Conservation (phyloP, 2,797 vertebrate genomes). For the Muscicapa comitata region DNA sequence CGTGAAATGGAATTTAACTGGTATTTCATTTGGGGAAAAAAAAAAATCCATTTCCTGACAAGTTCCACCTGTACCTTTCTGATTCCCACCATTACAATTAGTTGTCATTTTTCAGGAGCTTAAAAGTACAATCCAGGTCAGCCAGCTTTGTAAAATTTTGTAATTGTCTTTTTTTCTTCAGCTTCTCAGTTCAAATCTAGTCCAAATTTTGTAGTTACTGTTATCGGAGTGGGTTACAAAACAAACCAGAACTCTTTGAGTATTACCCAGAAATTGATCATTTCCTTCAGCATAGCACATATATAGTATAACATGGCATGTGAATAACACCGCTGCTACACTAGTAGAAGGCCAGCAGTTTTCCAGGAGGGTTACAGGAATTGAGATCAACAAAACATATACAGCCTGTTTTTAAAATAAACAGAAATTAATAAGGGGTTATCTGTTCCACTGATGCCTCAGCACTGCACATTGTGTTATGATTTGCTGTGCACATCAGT, state of each 20-base stretch:
- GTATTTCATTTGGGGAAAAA: neutral
- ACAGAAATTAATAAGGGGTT: neutral
- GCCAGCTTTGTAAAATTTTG: neutral
- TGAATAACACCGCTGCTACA: neutral
- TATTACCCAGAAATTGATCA: neutral
- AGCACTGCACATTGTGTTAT: neutral
- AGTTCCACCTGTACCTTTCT: neutral
- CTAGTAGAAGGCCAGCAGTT: neutral
- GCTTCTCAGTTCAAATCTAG: neutral
- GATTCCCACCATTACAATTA: neutral
- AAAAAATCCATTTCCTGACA: accelerated
- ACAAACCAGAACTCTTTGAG: neutral
- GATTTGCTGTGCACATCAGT: neutral
- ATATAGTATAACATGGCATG: neutral
- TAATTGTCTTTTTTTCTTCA: neutral
- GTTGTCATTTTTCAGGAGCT: neutral
- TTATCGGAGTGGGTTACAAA: neutral
- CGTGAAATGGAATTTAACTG: neutral
- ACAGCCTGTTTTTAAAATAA: neutral
- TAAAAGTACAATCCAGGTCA: neutral
- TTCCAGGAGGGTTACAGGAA: neutral
- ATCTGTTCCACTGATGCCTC: neutral
- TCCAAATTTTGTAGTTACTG: neutral
- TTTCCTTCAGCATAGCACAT: neutral
- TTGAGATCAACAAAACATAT: neutral